phyloP scores from a whole-genome alignment of 2,888 invertebrate genomes.

The Meteorus colon region DNA sequence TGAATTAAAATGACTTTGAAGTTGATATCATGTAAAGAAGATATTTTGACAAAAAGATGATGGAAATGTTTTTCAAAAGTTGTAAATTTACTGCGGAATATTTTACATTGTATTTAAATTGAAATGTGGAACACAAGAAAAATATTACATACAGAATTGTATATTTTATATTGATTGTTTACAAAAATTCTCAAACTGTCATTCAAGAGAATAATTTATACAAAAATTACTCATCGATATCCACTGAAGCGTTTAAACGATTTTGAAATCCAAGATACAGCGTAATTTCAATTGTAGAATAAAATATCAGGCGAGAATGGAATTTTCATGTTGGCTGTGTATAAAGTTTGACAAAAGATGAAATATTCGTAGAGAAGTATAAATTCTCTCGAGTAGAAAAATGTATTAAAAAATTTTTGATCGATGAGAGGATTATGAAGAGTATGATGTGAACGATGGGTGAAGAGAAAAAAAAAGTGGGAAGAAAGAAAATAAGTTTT shows the following conservation, averaged over 20 bases:
- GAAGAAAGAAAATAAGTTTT: conserved; percentile 6
- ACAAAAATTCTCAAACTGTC: neutral
- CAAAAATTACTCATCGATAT: neutral
- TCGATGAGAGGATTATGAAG: conserved; percentile 11
- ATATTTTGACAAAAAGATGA: neutral
- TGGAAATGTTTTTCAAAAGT: neutral
- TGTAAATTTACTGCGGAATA: neutral
- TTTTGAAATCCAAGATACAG: neutral
- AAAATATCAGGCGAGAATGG: neutral
- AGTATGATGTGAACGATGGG: neutral
- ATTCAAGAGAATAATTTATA: neutral
- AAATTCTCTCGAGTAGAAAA: neutral
- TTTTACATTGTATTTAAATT: neutral
- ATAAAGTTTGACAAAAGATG: neutral
- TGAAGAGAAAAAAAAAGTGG: neutral
- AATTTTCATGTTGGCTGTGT: neutral
- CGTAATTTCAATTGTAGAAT: conserved; percentile 9
- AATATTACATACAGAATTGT: neutral
- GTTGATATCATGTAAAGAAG: neutral
- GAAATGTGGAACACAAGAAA: neutral
- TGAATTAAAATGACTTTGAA: conserved; percentile 2
- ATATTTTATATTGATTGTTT: neutral
- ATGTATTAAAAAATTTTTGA: conserved; percentile 17
- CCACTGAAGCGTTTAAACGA: neutral
- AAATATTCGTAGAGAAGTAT: neutral